Evolutionary conservation across 1,140 invertebrate species (phyloP), one percentile per base, ranked within the genome.

Genomic region (Drosophila sturtevanti): DNA sequence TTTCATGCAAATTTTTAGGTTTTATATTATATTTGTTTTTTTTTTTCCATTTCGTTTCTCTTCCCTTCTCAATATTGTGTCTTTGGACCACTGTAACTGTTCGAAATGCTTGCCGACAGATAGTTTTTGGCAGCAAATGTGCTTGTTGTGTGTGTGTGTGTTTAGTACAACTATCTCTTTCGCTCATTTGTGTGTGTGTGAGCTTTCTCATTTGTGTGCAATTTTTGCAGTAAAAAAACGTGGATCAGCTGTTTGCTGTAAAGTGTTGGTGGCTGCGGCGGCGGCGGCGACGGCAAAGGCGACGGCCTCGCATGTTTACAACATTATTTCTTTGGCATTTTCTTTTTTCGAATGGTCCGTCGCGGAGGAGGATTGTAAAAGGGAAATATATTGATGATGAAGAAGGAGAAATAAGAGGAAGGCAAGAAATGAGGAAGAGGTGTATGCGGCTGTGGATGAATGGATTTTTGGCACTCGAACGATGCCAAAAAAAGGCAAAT

Each of bases 301-400:
- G 60, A 22, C 75, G 67, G 65, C 82, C 74, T 81, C 56, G 74
- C 77, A 87, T 86, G 82, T 87, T 86, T 86, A 86, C 82, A 87
- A 70, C 66, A 81, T 76, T 61, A 68, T 66, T 65, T 67, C 59
- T 38, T 55, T 16, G 51, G 37, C 27, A 37, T 56, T 41, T 21
- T 14, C 27, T 56, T 60, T n/a, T 61, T 31, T 37, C 52, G 34
- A 4, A 11, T 44, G 24, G 51, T 35, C 18, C n/a, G 27, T 11
- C 11, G 14, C 16, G 18, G 34, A 22, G 11, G 11, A 2, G 11
- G 21, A 55, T 11, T 52, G 48, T 52, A 16, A 51, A 22, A n/a
- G n/a, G n/a, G n/a, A n/a, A n/a, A n/a, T n/a, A n/a, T n/a, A n/a
- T n/a, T n/a, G n/a, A n/a, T n/a, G 27, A 4, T 4, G 27, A 31